Base-by-base conservation (phyloP, 2,797 vertebrate genomes). In the Tangara arthus region DNA sequence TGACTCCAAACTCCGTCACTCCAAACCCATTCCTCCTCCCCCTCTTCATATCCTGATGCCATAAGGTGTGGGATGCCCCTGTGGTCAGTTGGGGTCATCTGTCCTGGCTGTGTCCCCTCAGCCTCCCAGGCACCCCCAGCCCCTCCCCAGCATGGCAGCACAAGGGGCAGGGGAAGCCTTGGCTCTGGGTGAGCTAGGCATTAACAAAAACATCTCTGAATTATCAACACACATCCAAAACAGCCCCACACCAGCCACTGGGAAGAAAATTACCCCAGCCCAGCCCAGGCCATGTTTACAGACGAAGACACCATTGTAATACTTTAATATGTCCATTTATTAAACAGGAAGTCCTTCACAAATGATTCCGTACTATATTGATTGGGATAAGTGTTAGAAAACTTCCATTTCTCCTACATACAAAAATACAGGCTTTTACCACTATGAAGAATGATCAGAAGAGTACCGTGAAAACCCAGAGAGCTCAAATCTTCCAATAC, bases 401-500 rank as follows among this genome's bases (percentile, higher is more conserved):
- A 97, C 93, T 97, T 98, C 95, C 93, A 95, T 98, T 96, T 95
- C 97, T 96, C 97, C 98, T 98, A 98, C 98, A 98, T 98, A 98
- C 94, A 98, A 98, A 98, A 98, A 98, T 98, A 98, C 98, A 98
- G 97, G 96, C 96, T 96, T 95, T 98, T 97, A 97, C 96, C 96
- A 97, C 98, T 97, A 97, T 89, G 97, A 97, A 98, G 97, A 97
- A 89, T 82, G 91, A 96, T 94, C 95, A 97, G 95, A 97, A 93
- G 95, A 97, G 96, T 97, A 98, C 96, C 96, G 9, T 97, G 97
- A 97, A 96, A 96, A 97, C 85, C 68, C 57, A 46, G 37, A 89
- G 82, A 96, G 79, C 71, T 93, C 82, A 65, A 65, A 94, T 95
- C 84, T 93, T 96, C 95, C 95, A 96, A 91, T 95, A 97, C 93